Evolutionary conservation across 2,888 invertebrate genomes (phyloP).

Genomic region (Stomorhina lunata): DNA sequence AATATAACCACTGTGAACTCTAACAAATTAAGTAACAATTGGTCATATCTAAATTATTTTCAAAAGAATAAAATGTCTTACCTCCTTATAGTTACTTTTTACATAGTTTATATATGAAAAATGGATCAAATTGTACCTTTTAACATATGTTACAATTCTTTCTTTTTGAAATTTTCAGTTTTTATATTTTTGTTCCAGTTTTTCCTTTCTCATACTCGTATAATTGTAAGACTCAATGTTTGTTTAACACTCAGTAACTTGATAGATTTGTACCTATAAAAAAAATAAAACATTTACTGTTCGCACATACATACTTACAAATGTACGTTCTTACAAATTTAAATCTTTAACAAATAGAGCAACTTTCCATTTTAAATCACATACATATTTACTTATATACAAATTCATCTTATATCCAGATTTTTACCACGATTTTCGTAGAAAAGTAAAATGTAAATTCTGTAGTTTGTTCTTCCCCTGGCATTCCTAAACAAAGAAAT

Average conservation of each 20-base stretch:
- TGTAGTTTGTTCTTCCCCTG: constrained; percentile 18
- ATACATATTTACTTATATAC: neutral
- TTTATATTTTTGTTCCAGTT: neutral
- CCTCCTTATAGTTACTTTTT: too few species aligned
- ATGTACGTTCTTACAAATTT: neutral
- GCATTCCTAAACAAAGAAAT: constrained; percentile 21
- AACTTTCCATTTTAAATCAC: neutral
- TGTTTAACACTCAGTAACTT: neutral
- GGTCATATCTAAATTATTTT: too few species aligned
- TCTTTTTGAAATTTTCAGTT: neutral
- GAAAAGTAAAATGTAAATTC: constrained; percentile 41
- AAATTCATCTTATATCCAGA: constrained; percentile 24
- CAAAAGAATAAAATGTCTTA: too few species aligned
- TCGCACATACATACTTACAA: neutral
- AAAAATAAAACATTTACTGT: neutral
- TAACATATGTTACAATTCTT: too few species aligned
- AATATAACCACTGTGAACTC: too few species aligned
- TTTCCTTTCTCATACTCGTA: neutral
- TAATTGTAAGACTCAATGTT: constrained; percentile 7
- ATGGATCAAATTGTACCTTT: too few species aligned
- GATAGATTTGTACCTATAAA: neutral
- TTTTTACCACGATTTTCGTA: constrained; percentile 26
- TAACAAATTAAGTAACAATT: too few species aligned
- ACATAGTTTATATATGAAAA: too few species aligned
- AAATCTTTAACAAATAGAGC: neutral